A percentile compares a stretch with the other conserved stretches of the same genome.
phyloP scores from a whole-genome alignment of 2,797 vertebrate genomes.

The Hippoglossus hippoglossus region DNA sequence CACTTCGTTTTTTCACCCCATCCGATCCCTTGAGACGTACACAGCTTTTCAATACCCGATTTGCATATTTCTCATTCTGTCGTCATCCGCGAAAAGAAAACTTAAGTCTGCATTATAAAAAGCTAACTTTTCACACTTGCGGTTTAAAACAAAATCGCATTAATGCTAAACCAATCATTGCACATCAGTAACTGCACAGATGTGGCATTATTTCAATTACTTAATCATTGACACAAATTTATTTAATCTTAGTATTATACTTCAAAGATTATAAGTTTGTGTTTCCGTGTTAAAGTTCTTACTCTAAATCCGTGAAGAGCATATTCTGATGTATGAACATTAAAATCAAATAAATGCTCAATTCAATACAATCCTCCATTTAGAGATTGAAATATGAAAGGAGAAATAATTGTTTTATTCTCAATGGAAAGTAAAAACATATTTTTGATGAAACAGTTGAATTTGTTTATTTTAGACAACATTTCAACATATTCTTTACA shows the following conservation, averaged over 20 bases:
- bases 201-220: neutral
- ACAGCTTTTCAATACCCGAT: conserved; percentile 5
- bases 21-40: conserved; percentile 15
- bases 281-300: neutral
- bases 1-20: conserved; percentile 3
- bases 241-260: neutral
- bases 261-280: neutral
- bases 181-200: neutral
- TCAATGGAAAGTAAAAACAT: neutral
- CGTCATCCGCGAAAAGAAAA: conserved; percentile 26
- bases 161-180: neutral
- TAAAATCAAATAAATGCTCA: too few relatives aligned
- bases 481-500: neutral
- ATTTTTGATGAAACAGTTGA: neutral
- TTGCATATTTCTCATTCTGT: conserved; percentile 39
- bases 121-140: neutral
- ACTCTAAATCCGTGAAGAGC: too few relatives aligned
- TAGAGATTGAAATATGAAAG: neutral
- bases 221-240: neutral
- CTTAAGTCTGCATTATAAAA: conserved; percentile 10
- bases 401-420: neutral
- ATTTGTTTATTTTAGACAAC: neutral
- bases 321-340: too few relatives aligned
- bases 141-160: neutral
- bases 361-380: neutral